Percentiles rank a stretch among this genome's conserved stretches.
These are phyloP conservation scores for Andricus quercusramuli DNA, from an alignment of 2,888 invertebrate species.

Conservation along the genomic window DNA sequence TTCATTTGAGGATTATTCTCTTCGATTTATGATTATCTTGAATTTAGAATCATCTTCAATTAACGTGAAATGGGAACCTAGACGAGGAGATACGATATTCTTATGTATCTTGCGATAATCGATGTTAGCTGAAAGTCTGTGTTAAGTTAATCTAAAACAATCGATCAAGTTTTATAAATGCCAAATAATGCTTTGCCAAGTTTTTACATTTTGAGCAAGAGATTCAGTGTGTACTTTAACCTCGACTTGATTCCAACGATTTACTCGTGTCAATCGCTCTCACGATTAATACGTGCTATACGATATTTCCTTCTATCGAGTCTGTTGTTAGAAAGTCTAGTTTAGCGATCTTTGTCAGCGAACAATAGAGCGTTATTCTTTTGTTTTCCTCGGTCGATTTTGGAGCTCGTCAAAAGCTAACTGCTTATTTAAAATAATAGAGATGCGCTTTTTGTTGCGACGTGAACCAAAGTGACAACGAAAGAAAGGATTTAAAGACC, in stretches of 20 bases:
- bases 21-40: neutral
- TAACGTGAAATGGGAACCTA: neutral
- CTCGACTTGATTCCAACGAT: constrained; percentile 57
- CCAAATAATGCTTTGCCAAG: constrained; percentile 41
- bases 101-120: constrained; percentile 10
- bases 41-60: neutral
- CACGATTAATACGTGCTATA: constrained; percentile 48
- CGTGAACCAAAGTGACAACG: constrained; percentile 37
- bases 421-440: neutral
- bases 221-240: constrained; percentile 37
- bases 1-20: neutral
- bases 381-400: constrained; percentile 35
- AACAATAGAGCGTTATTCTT: constrained; percentile 43
- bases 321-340: constrained; percentile 61
- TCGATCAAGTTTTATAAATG: constrained; percentile 34
- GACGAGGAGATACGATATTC: neutral
- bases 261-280: constrained; percentile 58
- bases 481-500: constrained; percentile 45
- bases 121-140: constrained; percentile 9
- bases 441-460: constrained; percentile 42
- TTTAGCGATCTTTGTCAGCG: constrained; percentile 57
- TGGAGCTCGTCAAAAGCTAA: constrained; percentile 26
- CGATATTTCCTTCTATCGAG: constrained; percentile 54
- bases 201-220: constrained; percentile 29
- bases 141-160: constrained; percentile 11